Evolutionary conservation across 2,113 vertebrate genomes (phyloP).

Genomic region (human (Homo sapiens)): GRCh38 chr6:155273001-155273500

Average conservation of each 20-base stretch:
- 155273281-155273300: not conserved
- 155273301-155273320: not conserved
- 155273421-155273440: not conserved
- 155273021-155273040: not conserved
- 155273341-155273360: not conserved
- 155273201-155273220: conserved; percentile 14
- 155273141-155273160: not conserved
- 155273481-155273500: not conserved
- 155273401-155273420: not conserved
- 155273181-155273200: conserved; percentile 10
- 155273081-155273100: not conserved
- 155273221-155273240: not conserved
- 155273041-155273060: not conserved
- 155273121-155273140: conserved; percentile 33
- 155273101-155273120: not conserved
- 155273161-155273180: not conserved
- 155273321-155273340: not conserved
- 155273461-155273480: not conserved
- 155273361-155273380: not conserved
- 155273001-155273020: not conserved
- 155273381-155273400: not conserved
- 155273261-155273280: not conserved
- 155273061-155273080: not conserved
- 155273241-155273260: not conserved
- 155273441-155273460: rapidly evolving